Conservation (phyloP, 2,797 vertebrate species). For the Phataginus tetradactyla region DNA sequence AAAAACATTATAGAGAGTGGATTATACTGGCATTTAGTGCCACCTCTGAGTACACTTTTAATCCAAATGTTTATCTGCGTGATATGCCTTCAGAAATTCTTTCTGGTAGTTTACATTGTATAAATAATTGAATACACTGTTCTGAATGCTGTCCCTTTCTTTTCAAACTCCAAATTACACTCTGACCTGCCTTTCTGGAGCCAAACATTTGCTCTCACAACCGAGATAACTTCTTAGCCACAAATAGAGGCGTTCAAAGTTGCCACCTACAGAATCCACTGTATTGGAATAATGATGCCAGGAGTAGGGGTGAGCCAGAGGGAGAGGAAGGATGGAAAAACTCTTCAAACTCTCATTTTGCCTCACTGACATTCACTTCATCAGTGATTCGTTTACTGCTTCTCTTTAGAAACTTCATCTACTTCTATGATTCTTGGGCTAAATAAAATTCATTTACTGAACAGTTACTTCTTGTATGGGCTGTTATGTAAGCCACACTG, state of each 20-base stretch:
- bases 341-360: neutral
- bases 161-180: neutral
- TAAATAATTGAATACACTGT: neutral
- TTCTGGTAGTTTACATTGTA: neutral
- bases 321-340: neutral
- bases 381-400: neutral
- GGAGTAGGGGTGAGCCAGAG: neutral
- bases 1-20: neutral
- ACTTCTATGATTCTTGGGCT: neutral
- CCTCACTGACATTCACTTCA: neutral
- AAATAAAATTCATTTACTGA: neutral
- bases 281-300: neutral
- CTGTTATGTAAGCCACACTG: neutral
- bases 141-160: neutral
- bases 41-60: neutral
- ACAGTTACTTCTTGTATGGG: neutral
- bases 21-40: neutral
- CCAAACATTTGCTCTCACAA: neutral
- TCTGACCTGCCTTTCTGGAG: neutral
- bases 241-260: neutral
- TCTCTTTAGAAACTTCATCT: neutral
- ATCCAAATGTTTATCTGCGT: neutral
- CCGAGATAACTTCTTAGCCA: neutral
- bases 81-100: neutral
- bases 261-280: neutral